Evolutionary conservation across 1,140 invertebrate species (phyloP).

Genomic region (Philaenus spumarius): DNA sequence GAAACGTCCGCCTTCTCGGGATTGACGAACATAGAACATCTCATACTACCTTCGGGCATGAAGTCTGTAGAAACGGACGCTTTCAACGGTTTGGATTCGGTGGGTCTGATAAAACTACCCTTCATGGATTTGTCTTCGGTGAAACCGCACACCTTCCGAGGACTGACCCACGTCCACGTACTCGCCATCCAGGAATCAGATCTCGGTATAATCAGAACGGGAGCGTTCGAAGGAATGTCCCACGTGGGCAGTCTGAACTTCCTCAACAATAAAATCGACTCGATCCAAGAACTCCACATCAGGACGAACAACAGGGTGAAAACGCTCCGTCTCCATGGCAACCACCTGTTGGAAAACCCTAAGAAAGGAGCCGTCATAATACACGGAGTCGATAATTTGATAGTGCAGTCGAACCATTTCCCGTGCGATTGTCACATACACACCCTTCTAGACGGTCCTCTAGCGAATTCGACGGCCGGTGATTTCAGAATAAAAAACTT

Average conservation of each 20-base stretch:
- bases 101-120: conserved; percentile 65
- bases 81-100: conserved; percentile 69
- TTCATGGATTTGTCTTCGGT: conserved; percentile 72
- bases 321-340: conserved; percentile 63
- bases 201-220: conserved; percentile 59
- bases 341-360: conserved; percentile 70
- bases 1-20: conserved; percentile 71
- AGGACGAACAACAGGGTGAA: conserved; percentile 58
- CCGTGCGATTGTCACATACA: conserved; percentile 77
- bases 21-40: conserved; percentile 64
- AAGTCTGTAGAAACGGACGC: conserved; percentile 64
- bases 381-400: conserved; percentile 57
- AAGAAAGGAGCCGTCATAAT: conserved; percentile 52
- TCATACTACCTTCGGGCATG: conserved; percentile 70
- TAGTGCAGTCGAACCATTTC: conserved; percentile 67
- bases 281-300: conserved; percentile 62
- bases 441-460: conserved; percentile 61
- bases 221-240: conserved; percentile 62
- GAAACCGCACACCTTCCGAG: conserved; percentile 62
- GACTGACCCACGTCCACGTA: conserved; percentile 62
- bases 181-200: conserved; percentile 73
- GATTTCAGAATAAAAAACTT: conserved; percentile 69
- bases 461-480: conserved; percentile 54
- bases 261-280: conserved; percentile 76
- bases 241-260: conserved; percentile 63